A percentile compares a stretch with the other conserved stretches of the same genome.
These are phyloP conservation scores for Oostethus manadensis DNA, from an alignment of 2,113 vertebrate species.

Conservation along the genomic window DNA sequence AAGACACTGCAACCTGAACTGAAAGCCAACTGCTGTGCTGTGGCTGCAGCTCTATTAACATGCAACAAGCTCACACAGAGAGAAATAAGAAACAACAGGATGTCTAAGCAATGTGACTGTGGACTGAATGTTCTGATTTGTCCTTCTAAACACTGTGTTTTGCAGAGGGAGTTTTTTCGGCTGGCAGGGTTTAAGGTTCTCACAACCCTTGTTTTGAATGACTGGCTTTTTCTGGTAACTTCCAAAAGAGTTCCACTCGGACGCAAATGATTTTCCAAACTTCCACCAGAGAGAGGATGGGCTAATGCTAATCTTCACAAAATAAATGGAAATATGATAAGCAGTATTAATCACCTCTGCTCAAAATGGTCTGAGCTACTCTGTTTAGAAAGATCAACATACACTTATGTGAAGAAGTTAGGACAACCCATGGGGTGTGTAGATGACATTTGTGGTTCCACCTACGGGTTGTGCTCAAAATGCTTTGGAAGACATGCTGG, in stretches of 20 bases:
- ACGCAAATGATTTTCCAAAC: too few species aligned
- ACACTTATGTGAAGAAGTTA: too few species aligned
- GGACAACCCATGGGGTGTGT: too few species aligned
- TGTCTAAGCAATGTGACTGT: background rate
- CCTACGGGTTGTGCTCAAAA: too few species aligned
- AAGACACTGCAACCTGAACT: too few species aligned
- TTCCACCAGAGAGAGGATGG: background rate
- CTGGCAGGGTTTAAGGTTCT: background rate
- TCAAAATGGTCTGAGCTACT: too few species aligned
- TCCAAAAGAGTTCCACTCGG: background rate
- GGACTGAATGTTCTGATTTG: constrained; percentile 3
- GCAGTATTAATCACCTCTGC: too few species aligned
- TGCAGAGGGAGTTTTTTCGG: background rate
- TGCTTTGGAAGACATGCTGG: too few species aligned
- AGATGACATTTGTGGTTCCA: too few species aligned
- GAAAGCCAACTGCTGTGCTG: background rate
- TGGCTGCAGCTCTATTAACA: background rate
- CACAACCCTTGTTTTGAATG: background rate
- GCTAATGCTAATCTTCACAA: background rate
- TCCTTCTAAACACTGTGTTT: background rate
- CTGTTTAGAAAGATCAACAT: too few species aligned
- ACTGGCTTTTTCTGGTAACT: background rate
- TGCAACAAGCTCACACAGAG: background rate
- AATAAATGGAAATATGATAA: background rate
- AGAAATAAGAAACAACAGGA: constrained; percentile 1